Conservation (phyloP, 2,888 invertebrate genomes). For the Apotomis betuletana region DNA sequence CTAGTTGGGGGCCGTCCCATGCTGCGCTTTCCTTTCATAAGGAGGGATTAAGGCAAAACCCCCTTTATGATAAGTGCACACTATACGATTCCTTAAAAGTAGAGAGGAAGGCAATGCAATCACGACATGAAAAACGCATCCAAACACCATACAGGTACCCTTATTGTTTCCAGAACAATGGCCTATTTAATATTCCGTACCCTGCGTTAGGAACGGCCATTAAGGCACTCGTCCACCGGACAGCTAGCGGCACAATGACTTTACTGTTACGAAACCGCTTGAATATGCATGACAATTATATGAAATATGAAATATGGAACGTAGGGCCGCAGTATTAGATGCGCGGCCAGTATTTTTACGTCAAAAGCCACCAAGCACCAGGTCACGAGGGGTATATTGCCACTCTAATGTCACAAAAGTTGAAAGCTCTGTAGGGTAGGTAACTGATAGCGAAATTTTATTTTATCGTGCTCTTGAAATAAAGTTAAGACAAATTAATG, state of each 20-base stretch:
- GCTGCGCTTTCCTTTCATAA: too few species aligned
- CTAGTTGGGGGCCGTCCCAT: too few species aligned
- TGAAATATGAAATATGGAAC: slow-evolving; percentile 30
- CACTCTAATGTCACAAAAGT: too few species aligned
- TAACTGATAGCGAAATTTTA: too few species aligned
- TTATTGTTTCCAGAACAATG: slow-evolving; percentile 28
- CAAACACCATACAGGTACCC: not conserved
- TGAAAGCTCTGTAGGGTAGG: too few species aligned
- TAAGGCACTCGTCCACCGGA: slow-evolving; percentile 1
- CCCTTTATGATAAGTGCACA: too few species aligned
- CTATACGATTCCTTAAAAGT: not conserved
- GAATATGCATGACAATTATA: slow-evolving; percentile 32
- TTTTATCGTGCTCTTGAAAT: too few species aligned
- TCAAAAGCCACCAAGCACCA: not conserved
- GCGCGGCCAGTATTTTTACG: not conserved
- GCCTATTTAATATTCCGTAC: slow-evolving; percentile 25
- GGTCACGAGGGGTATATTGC: too few species aligned
- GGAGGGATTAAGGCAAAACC: too few species aligned
- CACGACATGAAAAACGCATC: not conserved
- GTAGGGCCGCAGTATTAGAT: not conserved
- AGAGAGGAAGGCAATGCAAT: slow-evolving; percentile 21
- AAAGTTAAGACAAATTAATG: too few species aligned
- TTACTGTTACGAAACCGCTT: slow-evolving; percentile 31
- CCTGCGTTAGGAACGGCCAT: not conserved
- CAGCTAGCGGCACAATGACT: slow-evolving; percentile 34